Evolutionary conservation across 2,888 invertebrate species (phyloP).

Genomic region (Ichneumoninae sp.): DNA sequence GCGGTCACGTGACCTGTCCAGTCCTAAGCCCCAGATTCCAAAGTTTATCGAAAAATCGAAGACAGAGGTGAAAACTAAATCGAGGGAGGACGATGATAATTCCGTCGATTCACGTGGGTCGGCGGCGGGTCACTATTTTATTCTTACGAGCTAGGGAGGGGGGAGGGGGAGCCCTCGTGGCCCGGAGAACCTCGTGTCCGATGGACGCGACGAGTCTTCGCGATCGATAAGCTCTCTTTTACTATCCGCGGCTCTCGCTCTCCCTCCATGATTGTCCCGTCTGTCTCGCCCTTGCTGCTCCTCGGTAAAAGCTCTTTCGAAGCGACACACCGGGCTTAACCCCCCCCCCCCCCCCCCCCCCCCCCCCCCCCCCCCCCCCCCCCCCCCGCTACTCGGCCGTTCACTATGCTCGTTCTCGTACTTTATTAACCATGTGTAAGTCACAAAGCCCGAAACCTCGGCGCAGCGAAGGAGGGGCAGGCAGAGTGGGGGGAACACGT

Average conservation of each 20-base stretch:
- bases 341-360: not conserved
- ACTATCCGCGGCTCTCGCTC: constrained; percentile 4
- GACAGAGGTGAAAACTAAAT: constrained; percentile 7
- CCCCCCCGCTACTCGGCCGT: not conserved
- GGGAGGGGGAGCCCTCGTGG: constrained; percentile 5
- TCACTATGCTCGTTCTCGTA: constrained; percentile 25
- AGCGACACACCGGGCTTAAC: constrained; percentile 31
- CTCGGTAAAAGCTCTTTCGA: constrained; percentile 31
- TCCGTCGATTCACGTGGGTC: constrained; percentile 25
- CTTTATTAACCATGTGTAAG: constrained; percentile 18
- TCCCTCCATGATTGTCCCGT: not conserved
- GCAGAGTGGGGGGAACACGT: too few relatives aligned
- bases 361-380: not conserved
- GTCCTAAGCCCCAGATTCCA: not conserved
- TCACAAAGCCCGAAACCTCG: not conserved
- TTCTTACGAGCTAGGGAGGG: constrained; percentile 10
- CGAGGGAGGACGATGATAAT: not conserved
- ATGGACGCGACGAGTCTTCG: constrained; percentile 29
- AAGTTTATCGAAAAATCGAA: not conserved
- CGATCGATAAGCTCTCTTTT: constrained; percentile 61
- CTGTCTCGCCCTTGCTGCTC: constrained; percentile 7
- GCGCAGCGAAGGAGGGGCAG: not conserved
- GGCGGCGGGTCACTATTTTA: constrained; percentile 1
- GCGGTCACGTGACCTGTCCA: not conserved
- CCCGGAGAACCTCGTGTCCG: constrained; percentile 30